Evolutionary conservation across 2,797 vertebrate species (phyloP), one percentile per base, ranked within the genome.

Genomic region (Columba guinea): DNA sequence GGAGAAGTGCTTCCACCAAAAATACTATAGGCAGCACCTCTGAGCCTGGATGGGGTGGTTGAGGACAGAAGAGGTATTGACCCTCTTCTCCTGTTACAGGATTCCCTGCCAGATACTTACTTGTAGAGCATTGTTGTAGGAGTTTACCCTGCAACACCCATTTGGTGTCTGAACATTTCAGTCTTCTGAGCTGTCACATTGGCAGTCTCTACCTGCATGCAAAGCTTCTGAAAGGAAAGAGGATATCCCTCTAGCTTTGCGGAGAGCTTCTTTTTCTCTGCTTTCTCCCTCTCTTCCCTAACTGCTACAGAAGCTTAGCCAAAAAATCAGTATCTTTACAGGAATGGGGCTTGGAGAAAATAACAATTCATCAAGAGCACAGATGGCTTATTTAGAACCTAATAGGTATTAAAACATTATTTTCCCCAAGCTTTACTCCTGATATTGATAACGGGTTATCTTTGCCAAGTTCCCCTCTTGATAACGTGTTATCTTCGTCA

Each of bases 361-460:
- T 88, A 96, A 93, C 75, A 94, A 69, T 97, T 94, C 78, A 30
- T 95, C 94, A 90, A 88, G 53, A 94, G 91, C 44, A 84, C 96
- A 96, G 94, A 95, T 94, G 94, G 93, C 84, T 95, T 94, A 93
- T 96, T 97, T 97, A 95, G 93, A 96, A 74, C 89, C 83, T 97
- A 95, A 96, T 96, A 96, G 94, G 85, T 95, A 97, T 98, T 96
- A 97, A 94, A 93, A 91, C 74, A 85, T 69, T 96, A 87, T 97
- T 97, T 97, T 94, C 95, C 94, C 90, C 89, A 93, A 93, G 90
- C 90, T 89, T 97, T 91, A 62, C 77, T 97, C 74, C 94, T 94
- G 96, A 92, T 97, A 94, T 93, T 77, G 94, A 95, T 96, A 97
- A 97, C 8, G 11, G 85, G 49, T 97, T 97, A 95, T 97, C 97